Evolutionary conservation across 2,797 vertebrate genomes (phyloP), one percentile per base, ranked within the genome.

Genomic region (Galago senegalensis): DNA sequence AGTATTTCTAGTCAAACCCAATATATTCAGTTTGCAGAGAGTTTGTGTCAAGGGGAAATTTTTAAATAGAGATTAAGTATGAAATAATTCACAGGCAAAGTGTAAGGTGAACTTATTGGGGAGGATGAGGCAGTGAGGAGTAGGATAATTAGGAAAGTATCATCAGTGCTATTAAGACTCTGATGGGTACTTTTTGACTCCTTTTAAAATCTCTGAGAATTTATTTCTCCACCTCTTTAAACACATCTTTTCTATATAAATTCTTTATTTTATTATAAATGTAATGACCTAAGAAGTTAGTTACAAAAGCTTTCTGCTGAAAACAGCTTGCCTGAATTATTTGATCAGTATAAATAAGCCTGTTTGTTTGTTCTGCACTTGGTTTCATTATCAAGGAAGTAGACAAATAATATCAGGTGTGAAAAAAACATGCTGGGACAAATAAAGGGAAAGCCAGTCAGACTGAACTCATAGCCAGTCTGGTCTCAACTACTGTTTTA

Each of bases 321-420:
- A 87, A 92, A 72, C 5, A 79, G 3, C 21, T 53, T 88, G 25
- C 37, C 40, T 87, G 67, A 95, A 53, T 20, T 53, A 25, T 75
- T 65, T 46, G 14, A 27, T 88, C 34, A 75, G 13, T 43, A 67
- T 7, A 70, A 53, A 46, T 58, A 37, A 17, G 46, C 0, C 31
- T 63, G 20, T 63, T 4, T 75, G 25, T 91, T 89, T 87, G 23
- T 81, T 89, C 20, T 40, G 77, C 16, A 79, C 5, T 27, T 76
- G 13, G 11, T 77, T 90, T 88, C 3, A 46, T 88, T 73, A 56
- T 2, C 70, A 75, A 84, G 3, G 10, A 81, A 85, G 31, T 25
- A 80, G n/a, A 79, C 10, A 76, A 88, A 84, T n/a, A 85, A 73
- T 65, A 86, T n/a, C 25, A 73, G 18, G 23, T 88, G 14, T 91